A percentile compares a stretch with the other conserved stretches of the same genome.
These are phyloP conservation scores for Serripes groenlandicus DNA, from an alignment of 2,888 invertebrate genomes.

Conservation along the genomic window DNA sequence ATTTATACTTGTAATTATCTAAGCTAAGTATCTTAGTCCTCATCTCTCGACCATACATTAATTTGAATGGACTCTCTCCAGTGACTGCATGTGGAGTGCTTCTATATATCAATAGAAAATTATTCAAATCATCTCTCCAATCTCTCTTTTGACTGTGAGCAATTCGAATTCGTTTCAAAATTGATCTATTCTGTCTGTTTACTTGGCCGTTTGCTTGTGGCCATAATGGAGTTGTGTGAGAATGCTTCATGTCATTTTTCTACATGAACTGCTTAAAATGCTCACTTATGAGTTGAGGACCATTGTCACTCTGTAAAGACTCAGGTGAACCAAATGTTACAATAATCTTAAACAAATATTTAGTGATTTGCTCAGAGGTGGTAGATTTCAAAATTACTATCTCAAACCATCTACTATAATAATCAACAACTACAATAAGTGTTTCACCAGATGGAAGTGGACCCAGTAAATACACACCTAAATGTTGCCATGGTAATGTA, in stretches of 20 bases:
- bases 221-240: constrained; percentile 49
- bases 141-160: constrained; percentile 32
- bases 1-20: not conserved
- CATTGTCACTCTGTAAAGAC: constrained; percentile 49
- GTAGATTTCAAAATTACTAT: constrained; percentile 15
- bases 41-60: constrained; percentile 55
- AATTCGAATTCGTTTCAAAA: constrained; percentile 61
- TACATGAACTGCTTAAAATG: constrained; percentile 19
- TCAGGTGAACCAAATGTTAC: constrained; percentile 27
- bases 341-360: constrained; percentile 12
- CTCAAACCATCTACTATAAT: constrained; percentile 30
- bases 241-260: constrained; percentile 42
- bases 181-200: constrained; percentile 56
- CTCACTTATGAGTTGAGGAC: constrained; percentile 44
- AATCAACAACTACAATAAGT: constrained; percentile 32
- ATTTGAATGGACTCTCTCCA: constrained; percentile 39
- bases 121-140: constrained; percentile 52
- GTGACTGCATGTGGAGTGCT: constrained; percentile 63
- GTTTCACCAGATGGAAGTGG: constrained; percentile 20
- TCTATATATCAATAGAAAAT: constrained; percentile 49
- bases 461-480: constrained; percentile 45
- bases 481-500: constrained; percentile 50
- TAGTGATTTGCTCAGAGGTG: constrained; percentile 12
- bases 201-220: constrained; percentile 65
- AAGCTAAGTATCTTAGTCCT: constrained; percentile 55